A percentile compares a stretch with the other conserved stretches of the same genome.
These are phyloP conservation scores for Verasper variegatus DNA, from an alignment of 2,113 vertebrate genomes.

Conservation along the genomic window DNA sequence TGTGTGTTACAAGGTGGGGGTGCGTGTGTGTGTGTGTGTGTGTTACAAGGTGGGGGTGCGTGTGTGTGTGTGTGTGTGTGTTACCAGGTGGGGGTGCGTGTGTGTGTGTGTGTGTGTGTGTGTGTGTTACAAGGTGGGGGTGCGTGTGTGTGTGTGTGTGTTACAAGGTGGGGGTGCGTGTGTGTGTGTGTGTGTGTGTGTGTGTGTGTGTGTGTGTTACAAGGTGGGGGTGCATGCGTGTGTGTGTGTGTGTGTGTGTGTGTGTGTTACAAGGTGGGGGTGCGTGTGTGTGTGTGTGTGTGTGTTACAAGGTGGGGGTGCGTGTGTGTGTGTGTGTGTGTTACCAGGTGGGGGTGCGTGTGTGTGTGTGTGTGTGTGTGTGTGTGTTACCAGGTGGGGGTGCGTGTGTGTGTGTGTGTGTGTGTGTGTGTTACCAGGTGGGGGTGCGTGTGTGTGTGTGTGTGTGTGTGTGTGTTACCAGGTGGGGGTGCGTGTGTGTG, in stretches of 20 bases:
- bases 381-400: not conserved
- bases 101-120: too few species aligned
- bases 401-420: not conserved
- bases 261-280: slow-evolving; percentile 88
- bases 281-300: slow-evolving; percentile 72
- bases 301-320: not conserved
- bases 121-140: not conserved
- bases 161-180: slow-evolving; percentile 92
- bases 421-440: slow-evolving; percentile 85
- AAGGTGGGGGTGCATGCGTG: not conserved
- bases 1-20: slow-evolving; percentile 88
- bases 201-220: not conserved
- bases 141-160: slow-evolving; percentile 32
- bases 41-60: not conserved
- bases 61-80: slow-evolving; percentile 32
- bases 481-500: not conserved
- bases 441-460: too few species aligned
- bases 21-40: slow-evolving; percentile 69
- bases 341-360: slow-evolving; percentile 93
- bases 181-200: too few species aligned
- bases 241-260: not conserved
- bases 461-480: not conserved
- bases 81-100: slow-evolving; percentile 93
- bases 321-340: slow-evolving; percentile 32
- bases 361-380: too few species aligned